These are phyloP conservation scores for Drosophila lacteicornis DNA, from an alignment of 1,140 invertebrate species.

Conservation along the genomic window DNA sequence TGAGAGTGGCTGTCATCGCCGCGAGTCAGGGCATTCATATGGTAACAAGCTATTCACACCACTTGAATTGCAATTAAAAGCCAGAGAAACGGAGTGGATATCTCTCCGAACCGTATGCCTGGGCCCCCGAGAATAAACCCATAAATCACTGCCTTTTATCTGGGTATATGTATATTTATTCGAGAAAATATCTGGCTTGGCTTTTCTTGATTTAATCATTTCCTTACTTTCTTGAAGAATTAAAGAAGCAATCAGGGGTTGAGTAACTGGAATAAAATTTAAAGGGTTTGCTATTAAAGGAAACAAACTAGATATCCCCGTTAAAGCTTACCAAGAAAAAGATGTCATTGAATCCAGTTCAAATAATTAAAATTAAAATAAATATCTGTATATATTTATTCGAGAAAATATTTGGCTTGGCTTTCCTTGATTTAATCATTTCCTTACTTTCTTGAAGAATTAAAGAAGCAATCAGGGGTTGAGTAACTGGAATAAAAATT, in stretches of 20 bases:
- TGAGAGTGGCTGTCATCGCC: constrained; percentile 50
- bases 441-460: neutral
- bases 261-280: too few relatives aligned
- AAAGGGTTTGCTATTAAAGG: too few relatives aligned
- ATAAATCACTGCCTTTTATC: constrained; percentile 19
- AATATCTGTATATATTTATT: neutral
- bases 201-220: neutral
- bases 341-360: too few relatives aligned
- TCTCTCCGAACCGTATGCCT: neutral
- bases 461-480: too few relatives aligned
- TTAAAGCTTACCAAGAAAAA: too few relatives aligned
- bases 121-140: neutral
- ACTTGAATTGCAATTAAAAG: constrained; percentile 69
- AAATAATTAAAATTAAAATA: too few relatives aligned
- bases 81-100: constrained; percentile 4
- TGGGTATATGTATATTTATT: neutral
- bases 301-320: too few relatives aligned
- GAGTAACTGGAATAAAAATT: too few relatives aligned
- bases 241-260: too few relatives aligned
- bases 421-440: neutral
- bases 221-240: neutral
- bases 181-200: neutral
- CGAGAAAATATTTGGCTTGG: neutral
- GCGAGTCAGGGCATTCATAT: constrained; percentile 50
- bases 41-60: constrained; percentile 50